Evolutionary conservation across 2,797 vertebrate genomes (phyloP).

Genomic region (Zonotrichia albicollis): DNA sequence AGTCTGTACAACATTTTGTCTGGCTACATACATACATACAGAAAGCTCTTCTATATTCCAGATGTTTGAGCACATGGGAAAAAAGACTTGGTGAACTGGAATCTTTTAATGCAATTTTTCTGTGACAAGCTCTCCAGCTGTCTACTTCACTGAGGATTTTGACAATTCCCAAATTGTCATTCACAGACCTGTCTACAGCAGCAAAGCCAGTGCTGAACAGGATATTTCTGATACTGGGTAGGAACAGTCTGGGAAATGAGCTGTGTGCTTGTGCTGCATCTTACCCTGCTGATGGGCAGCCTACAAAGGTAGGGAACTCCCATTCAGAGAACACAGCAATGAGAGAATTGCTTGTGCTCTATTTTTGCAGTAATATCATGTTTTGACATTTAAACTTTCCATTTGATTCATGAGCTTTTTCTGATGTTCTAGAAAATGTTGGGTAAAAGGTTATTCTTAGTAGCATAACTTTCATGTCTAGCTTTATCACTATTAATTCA

Average conservation of each 20-base stretch:
- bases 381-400: neutral
- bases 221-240: neutral
- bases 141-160: constrained; percentile 34
- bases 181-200: constrained; percentile 12
- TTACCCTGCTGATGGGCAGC: neutral
- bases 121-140: constrained; percentile 41
- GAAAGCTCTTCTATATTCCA: constrained; percentile 38
- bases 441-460: neutral
- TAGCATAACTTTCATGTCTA: too few relatives aligned
- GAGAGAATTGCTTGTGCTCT: neutral
- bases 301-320: neutral
- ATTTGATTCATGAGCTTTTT: neutral
- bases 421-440: neutral
- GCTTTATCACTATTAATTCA: neutral
- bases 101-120: constrained; percentile 49
- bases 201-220: neutral
- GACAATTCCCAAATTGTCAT: constrained; percentile 16
- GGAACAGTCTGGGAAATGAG: neutral
- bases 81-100: constrained; percentile 51
- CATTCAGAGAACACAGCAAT: neutral
- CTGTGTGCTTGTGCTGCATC: neutral
- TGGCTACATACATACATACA: neutral
- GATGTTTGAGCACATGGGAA: constrained; percentile 65
- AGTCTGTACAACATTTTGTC: constrained; percentile 21
- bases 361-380: neutral